A percentile compares a stretch with the other conserved stretches of the same genome.
phyloP scores from a whole-genome alignment of 2,113 vertebrate species.

The Cettia cetti region DNA sequence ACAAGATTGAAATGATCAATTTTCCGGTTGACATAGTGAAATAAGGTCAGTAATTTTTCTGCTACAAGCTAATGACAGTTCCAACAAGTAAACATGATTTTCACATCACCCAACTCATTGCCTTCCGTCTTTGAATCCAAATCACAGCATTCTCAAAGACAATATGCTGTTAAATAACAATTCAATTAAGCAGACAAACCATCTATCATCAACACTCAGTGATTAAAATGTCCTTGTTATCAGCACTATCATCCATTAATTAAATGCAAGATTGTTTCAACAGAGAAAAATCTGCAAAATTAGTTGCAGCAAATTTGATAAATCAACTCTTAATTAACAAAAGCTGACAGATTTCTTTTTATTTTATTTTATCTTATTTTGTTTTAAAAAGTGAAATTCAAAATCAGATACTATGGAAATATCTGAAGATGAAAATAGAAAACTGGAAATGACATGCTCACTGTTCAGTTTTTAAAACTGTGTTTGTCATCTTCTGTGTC shows the following conservation, averaged over 20 bases:
- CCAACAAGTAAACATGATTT: background rate
- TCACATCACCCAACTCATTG: background rate
- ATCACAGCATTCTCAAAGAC: slow-evolving; percentile 13
- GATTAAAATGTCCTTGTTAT: slow-evolving; percentile 73
- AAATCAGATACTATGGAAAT: background rate
- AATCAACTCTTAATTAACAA: slow-evolving; percentile 53
- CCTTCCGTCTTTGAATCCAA: background rate
- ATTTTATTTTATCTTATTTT: background rate
- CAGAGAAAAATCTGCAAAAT: slow-evolving; percentile 23
- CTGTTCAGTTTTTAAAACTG: background rate
- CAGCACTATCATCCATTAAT: slow-evolving; percentile 53
- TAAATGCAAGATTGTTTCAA: slow-evolving; percentile 52
- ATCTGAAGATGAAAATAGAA: background rate
- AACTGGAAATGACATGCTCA: background rate
- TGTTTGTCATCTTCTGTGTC: background rate
- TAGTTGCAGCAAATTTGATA: slow-evolving; percentile 55
- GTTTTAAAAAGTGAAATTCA: background rate
- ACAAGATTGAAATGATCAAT: background rate
- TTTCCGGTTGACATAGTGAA: background rate
- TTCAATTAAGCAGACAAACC: slow-evolving; percentile 57
- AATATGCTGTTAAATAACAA: slow-evolving; percentile 52
- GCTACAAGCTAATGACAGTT: background rate
- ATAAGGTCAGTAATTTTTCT: background rate
- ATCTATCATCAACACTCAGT: slow-evolving; percentile 51
- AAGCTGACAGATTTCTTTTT: background rate